Conservation (phyloP, 2,113 vertebrate genomes). For the Callocephalon fimbriatum region DNA sequence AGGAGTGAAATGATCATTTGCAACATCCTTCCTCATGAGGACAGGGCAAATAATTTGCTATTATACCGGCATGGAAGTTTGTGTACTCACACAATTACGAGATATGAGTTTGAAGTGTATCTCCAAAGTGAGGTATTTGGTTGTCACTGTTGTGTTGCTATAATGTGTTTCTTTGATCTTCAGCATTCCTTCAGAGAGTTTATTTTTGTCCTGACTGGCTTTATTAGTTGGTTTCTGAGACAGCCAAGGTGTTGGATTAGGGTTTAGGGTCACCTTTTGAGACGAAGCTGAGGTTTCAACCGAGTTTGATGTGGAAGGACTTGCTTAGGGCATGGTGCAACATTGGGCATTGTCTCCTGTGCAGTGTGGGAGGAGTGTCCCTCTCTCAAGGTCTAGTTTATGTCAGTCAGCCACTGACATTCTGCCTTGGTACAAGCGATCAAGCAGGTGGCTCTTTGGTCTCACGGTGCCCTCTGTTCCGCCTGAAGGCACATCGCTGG, state of each 20-base stretch:
- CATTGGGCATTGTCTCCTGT: background rate
- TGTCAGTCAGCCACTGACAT: background rate
- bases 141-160: background rate
- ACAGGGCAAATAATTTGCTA: too few relatives aligned
- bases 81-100: rapidly evolving
- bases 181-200: background rate
- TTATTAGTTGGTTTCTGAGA: background rate
- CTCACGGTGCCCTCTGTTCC: background rate
- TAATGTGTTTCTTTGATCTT: background rate
- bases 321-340: background rate
- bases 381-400: background rate
- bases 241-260: background rate
- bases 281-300: background rate
- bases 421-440: background rate
- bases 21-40: rapidly evolving
- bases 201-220: background rate
- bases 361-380: rapidly evolving
- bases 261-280: background rate
- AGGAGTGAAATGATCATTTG: rapidly evolving
- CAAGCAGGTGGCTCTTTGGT: background rate
- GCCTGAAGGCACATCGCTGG: too few relatives aligned
- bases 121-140: background rate
- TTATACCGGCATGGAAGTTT: rapidly evolving
- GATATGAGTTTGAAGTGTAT: background rate
- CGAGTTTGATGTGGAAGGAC: background rate